phyloP scores from a whole-genome alignment of 2,797 vertebrate genomes.

The Protosalanx chinensis region DNA sequence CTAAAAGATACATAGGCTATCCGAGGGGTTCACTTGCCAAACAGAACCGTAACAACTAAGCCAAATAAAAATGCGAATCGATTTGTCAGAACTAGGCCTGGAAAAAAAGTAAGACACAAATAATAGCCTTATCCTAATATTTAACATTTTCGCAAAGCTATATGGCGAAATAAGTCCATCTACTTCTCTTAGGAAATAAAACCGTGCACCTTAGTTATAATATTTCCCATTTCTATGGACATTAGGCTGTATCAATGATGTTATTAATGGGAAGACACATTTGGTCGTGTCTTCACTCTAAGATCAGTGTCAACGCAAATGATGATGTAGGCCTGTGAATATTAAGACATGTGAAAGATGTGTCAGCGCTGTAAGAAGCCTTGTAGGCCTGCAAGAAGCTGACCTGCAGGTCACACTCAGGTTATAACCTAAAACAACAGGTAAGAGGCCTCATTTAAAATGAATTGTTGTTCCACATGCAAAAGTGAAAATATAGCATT shows the following conservation, averaged over 20 bases:
- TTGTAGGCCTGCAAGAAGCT: background rate
- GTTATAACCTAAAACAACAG: background rate
- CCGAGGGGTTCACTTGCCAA: no score
- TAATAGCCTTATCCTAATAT: background rate
- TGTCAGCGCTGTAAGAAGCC: background rate
- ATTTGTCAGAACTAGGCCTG: background rate
- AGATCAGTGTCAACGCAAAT: background rate
- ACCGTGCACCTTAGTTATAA: no score
- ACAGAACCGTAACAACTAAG: no score
- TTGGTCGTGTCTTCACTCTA: background rate
- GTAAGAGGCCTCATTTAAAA: background rate
- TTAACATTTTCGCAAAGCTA: background rate
- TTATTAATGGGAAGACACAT: background rate
- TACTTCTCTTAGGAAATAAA: no score
- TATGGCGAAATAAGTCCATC: no score
- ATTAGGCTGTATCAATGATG: background rate
- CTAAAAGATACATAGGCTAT: no score
- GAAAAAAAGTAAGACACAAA: background rate
- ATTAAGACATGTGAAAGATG: conserved; percentile 1
- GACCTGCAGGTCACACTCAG: background rate
- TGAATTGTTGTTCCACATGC: background rate
- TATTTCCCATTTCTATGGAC: no score
- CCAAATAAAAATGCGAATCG: no score
- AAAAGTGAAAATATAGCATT: background rate
- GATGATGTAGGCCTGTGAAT: background rate